Evolutionary conservation across 2,888 invertebrate species (phyloP).

Genomic region (Tortricodes alternella): DNA sequence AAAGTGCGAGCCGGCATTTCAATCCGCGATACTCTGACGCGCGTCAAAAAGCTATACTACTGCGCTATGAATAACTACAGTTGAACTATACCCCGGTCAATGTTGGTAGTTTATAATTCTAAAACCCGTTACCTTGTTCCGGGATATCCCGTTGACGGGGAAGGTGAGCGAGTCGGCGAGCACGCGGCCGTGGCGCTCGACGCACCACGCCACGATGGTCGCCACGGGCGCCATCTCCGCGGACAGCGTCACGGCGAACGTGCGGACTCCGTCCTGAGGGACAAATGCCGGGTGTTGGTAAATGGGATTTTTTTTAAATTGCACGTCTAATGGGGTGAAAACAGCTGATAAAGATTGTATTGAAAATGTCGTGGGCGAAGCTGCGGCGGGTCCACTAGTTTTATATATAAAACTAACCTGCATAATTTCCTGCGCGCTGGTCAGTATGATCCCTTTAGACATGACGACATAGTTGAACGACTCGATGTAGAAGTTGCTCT

Average conservation of each 20-base stretch:
- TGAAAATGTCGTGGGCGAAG: too few relatives aligned
- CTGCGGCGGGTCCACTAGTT: too few relatives aligned
- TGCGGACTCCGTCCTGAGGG: slow-evolving; percentile 85
- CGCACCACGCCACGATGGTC: slow-evolving; percentile 94
- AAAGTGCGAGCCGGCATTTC: too few relatives aligned
- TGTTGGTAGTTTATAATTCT: background rate
- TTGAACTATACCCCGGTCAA: background rate
- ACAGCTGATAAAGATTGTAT: too few relatives aligned
- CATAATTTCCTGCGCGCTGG: slow-evolving; percentile 93
- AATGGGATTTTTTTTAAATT: too few relatives aligned
- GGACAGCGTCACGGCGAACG: slow-evolving; percentile 91
- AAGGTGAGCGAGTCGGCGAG: slow-evolving; percentile 97
- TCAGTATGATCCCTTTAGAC: slow-evolving; percentile 95
- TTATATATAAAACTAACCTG: slow-evolving; percentile 74
- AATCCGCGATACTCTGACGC: too few relatives aligned
- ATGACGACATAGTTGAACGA: slow-evolving; percentile 95
- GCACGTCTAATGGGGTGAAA: too few relatives aligned
- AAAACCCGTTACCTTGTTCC: slow-evolving; percentile 87
- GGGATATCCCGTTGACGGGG: slow-evolving; percentile 96
- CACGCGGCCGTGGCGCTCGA: slow-evolving; percentile 91
- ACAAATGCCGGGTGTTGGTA: too few relatives aligned
- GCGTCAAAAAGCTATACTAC: too few relatives aligned
- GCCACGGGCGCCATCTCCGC: slow-evolving; percentile 97
- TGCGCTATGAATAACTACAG: too few relatives aligned
- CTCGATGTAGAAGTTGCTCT: slow-evolving; percentile 94